phyloP scores from a whole-genome alignment of 1,140 invertebrate species.

The Myzus persicae region DNA sequence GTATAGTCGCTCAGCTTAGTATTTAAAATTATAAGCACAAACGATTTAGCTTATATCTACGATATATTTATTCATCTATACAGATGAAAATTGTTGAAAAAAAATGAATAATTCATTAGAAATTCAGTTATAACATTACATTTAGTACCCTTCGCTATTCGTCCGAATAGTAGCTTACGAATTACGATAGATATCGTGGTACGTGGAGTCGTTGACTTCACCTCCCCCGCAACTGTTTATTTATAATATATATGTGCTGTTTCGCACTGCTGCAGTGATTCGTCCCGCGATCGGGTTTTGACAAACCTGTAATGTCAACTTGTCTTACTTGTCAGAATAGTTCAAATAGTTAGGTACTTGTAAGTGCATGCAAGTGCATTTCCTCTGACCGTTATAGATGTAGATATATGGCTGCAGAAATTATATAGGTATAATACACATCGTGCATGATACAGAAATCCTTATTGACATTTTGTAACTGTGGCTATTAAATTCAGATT shows the following conservation, averaged over 20 bases:
- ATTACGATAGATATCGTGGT: background rate
- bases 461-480: background rate
- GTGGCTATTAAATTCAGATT: background rate
- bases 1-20: background rate
- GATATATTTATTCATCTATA: background rate
- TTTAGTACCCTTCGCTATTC: background rate
- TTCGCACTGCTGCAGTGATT: background rate
- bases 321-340: background rate
- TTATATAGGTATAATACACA: background rate
- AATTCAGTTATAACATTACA: background rate
- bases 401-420: background rate
- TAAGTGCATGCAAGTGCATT: background rate
- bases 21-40: background rate
- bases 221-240: background rate
- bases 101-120: background rate
- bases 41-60: background rate
- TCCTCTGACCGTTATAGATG: background rate
- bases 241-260: background rate
- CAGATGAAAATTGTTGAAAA: background rate
- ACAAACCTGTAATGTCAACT: slow-evolving; percentile 10
- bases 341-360: background rate
- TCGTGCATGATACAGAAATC: background rate
- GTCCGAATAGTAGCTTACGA: background rate
- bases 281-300: background rate
- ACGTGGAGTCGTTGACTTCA: background rate